These are phyloP conservation scores for Chanos chanos DNA, from an alignment of 2,797 vertebrate genomes.

Conservation along the genomic window DNA sequence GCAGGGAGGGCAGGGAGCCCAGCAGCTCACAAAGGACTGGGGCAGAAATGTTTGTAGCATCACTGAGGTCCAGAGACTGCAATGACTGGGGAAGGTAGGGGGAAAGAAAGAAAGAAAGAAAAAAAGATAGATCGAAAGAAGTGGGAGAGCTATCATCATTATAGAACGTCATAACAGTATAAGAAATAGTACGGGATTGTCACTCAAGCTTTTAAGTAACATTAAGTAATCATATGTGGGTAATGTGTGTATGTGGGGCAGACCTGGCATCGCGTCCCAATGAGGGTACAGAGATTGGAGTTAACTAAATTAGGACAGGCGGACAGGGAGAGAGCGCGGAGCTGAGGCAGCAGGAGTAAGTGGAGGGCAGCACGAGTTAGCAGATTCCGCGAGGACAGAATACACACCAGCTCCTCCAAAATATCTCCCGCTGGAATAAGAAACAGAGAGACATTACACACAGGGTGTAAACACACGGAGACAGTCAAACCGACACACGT, in stretches of 20 bases:
- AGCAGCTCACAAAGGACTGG: slow-evolving; percentile 65
- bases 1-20: slow-evolving; percentile 60
- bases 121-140: neutral
- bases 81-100: slow-evolving; percentile 50
- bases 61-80: slow-evolving; percentile 55
- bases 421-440: slow-evolving; percentile 56
- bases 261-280: slow-evolving; percentile 79
- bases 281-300: slow-evolving; percentile 64
- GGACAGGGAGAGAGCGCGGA: slow-evolving; percentile 68
- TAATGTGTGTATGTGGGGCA: slow-evolving; percentile 9
- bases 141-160: neutral
- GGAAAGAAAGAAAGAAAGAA: neutral
- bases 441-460: neutral
- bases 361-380: slow-evolving; percentile 75
- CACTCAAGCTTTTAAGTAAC: neutral
- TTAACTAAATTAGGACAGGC: slow-evolving; percentile 67
- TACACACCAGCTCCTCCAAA: slow-evolving; percentile 71
- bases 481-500: neutral
- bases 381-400: slow-evolving; percentile 66
- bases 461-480: neutral
- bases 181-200: neutral
- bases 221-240: neutral
- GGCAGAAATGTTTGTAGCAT: slow-evolving; percentile 57
- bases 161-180: too few species aligned
- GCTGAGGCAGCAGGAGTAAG: slow-evolving; percentile 79